phyloP scores from a whole-genome alignment of 2,113 vertebrate species.

The Nestor notabilis region DNA sequence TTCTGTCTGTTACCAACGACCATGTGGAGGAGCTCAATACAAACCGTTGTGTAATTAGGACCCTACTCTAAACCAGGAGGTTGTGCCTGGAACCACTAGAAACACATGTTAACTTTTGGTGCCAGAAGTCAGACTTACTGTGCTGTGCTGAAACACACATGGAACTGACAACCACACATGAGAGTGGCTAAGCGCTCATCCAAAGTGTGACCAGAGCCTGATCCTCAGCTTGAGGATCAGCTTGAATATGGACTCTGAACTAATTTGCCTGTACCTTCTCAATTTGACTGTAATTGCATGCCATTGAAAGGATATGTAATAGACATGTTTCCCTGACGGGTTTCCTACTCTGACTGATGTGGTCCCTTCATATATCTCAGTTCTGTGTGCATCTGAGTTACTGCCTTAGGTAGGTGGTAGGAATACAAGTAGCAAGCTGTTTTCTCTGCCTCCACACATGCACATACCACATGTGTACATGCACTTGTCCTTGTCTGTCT shows the following conservation, averaged over 20 bases:
- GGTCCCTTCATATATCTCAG: not conserved
- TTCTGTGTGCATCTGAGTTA: not conserved
- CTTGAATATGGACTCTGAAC: not conserved
- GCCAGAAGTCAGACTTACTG: not conserved
- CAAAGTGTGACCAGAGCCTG: not conserved
- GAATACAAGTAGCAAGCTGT: not conserved
- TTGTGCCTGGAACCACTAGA: not conserved
- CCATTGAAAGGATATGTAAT: not conserved
- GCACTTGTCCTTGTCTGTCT: not conserved
- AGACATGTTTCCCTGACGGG: not conserved
- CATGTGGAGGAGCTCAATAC: rapidly evolving
- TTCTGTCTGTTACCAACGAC: not conserved
- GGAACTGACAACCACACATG: not conserved
- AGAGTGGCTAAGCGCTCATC: not conserved
- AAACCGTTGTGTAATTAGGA: not conserved
- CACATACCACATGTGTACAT: rapidly evolving
- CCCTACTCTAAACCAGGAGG: not conserved
- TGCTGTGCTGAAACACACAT: not conserved
- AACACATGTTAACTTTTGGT: not conserved
- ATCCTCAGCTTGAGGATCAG: not conserved
- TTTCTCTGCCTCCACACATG: not conserved
- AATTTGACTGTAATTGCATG: not conserved
- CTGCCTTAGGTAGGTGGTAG: not conserved
- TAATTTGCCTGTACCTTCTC: not conserved
- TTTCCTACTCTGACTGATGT: not conserved